These are phyloP conservation scores for Neosilurus hyrtlii DNA, from an alignment of 2,797 vertebrate genomes.

Conservation along the genomic window DNA sequence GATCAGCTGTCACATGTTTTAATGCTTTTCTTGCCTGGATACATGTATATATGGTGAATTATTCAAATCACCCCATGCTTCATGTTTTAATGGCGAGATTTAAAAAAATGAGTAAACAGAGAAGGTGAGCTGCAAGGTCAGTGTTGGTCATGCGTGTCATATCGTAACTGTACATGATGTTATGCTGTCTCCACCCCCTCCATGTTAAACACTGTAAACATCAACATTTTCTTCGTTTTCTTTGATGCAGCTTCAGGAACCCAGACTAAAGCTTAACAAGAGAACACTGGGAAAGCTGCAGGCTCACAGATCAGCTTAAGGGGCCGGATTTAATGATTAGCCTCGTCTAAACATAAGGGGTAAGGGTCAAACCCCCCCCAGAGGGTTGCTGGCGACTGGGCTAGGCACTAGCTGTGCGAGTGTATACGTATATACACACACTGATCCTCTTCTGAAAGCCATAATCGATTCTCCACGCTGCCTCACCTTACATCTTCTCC, in stretches of 20 bases:
- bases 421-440: neutral
- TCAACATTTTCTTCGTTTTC: neutral
- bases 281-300: neutral
- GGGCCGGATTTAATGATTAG: constrained; percentile 17
- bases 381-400: constrained; percentile 52
- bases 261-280: neutral
- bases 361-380: constrained; percentile 37
- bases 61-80: too few relatives aligned
- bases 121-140: neutral
- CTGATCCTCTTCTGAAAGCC: constrained; percentile 47
- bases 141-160: neutral
- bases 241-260: neutral
- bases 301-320: neutral
- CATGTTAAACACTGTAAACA: neutral
- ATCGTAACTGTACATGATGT: neutral
- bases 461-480: constrained; percentile 57
- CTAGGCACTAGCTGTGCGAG: neutral
- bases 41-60: too few relatives aligned
- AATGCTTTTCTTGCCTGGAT: neutral
- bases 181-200: neutral
- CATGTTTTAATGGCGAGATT: neutral
- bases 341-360: constrained; percentile 34
- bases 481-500: constrained; percentile 44
- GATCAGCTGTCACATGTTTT: neutral
- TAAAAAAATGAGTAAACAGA: neutral